These are phyloP conservation scores for Metallyticus violacea DNA, from an alignment of 2,888 invertebrate species.

Conservation along the genomic window DNA sequence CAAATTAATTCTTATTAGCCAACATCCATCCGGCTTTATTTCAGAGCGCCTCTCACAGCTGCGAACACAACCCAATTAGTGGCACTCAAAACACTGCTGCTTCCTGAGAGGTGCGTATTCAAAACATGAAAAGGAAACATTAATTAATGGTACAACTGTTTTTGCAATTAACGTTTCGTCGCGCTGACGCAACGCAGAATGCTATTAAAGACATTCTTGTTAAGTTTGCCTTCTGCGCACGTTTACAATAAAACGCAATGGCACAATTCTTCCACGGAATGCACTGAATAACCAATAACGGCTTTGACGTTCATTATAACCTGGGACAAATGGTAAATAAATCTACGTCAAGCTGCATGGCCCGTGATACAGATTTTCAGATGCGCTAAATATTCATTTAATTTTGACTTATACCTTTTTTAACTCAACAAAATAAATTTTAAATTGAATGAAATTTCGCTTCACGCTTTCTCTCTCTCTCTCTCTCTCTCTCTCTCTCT, in stretches of 20 bases:
- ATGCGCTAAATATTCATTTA: too few relatives aligned
- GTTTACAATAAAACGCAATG: neutral
- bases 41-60: neutral
- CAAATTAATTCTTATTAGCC: neutral
- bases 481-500: too few relatives aligned
- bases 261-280: neutral
- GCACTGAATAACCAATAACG: too few relatives aligned
- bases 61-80: neutral
- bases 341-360: too few relatives aligned
- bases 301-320: too few relatives aligned
- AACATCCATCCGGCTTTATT: neutral
- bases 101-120: neutral
- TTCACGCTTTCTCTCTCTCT: too few relatives aligned
- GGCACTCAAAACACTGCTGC: too few relatives aligned
- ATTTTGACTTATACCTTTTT: too few relatives aligned
- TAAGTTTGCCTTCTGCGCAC: neutral
- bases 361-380: too few relatives aligned
- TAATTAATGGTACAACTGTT: neutral
- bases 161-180: neutral
- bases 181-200: neutral
- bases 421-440: too few relatives aligned
- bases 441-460: too few relatives aligned
- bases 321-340: too few relatives aligned
- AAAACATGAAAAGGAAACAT: neutral
- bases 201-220: neutral